These are phyloP conservation scores for Amniataba percoides DNA, from an alignment of 2,797 vertebrate genomes.

Conservation along the genomic window DNA sequence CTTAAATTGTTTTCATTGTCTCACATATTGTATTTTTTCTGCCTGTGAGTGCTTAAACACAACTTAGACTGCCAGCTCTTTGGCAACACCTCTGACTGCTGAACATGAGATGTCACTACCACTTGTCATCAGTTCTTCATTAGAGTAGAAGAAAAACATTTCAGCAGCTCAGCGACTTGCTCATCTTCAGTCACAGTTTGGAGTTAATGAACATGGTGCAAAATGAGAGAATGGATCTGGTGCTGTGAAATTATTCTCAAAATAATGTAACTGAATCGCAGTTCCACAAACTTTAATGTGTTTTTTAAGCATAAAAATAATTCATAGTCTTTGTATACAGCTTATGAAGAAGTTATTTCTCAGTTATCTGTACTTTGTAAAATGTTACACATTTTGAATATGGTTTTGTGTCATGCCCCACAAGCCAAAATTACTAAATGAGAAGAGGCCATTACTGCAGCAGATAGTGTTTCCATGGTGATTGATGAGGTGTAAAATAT, in stretches of 20 bases:
- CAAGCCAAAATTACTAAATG: not conserved
- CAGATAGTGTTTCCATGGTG: conserved; percentile 26
- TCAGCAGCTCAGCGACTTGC: not conserved
- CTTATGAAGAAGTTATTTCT: not conserved
- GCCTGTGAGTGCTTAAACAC: too few relatives aligned
- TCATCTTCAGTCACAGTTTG: not conserved
- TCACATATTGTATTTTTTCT: too few relatives aligned
- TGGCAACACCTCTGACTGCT: conserved; percentile 4
- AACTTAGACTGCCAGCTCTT: conserved; percentile 5
- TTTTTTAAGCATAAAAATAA: not conserved
- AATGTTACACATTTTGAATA: too few relatives aligned
- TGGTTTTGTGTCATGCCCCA: not conserved
- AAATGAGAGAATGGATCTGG: not conserved
- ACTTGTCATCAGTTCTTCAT: conserved; percentile 1
- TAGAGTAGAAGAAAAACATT: too few relatives aligned
- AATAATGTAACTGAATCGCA: not conserved
- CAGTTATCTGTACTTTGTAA: too few relatives aligned
- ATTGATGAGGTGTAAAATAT: too few relatives aligned
- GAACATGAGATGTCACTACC: not conserved
- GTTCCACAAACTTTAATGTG: not conserved
- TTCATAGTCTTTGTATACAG: not conserved
- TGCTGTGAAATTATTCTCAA: too few relatives aligned
- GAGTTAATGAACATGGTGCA: not conserved
- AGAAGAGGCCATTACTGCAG: not conserved
- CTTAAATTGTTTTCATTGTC: too few relatives aligned